Base-by-base conservation (phyloP, 2,797 vertebrate genomes). In the Danio aesculapii region DNA sequence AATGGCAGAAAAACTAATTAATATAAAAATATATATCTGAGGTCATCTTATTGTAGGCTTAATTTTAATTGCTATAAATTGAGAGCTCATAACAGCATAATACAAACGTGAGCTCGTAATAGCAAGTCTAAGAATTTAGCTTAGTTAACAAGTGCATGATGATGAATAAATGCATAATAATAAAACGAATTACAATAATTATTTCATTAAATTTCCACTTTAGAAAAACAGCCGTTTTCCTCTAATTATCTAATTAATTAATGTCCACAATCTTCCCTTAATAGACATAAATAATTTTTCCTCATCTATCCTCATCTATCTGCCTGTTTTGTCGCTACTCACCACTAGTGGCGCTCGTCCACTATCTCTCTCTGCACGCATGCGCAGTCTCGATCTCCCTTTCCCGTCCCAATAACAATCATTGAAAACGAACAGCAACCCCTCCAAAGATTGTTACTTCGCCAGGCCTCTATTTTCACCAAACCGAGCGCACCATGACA, bases 401-500 rank as follows among this genome's bases (percentile, higher is more conserved):
- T 6, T 73, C 43, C 9, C 21, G 78, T 66, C 50, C 69, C 69
- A 73, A 80, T 57, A 80, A 80, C 78, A 72, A 73, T 80, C 78
- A 66, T 57, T 55, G 69, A 41, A 72, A 66, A 73, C 69, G 70
- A 73, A 57, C 43, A 50, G 78, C 77, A 66, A 57, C 47, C n/a
- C 43, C 6, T n/a, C 16, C 30, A 57, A 55, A 43, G 59, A 64
- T 55, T 73, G 41, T 17, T 44, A 46, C 39, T 62, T 79, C 30
- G 17, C 62, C 67, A 43, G 57, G 47, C 57, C n/a, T 14, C 19
- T 41, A 43, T 80, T 68, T 19, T 30, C 13, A n/a, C 9, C 47
- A 41, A 69, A 72, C n/a, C 41, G 39, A 55, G 30, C 84, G 75
- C 4, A 85, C 83, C 67, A 95, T 95, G 94, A 85, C 94, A 55